Evolutionary conservation across 1,140 invertebrate species (phyloP), one percentile per base, ranked within the genome.

Genomic region (Diachasma alloeum): DNA sequence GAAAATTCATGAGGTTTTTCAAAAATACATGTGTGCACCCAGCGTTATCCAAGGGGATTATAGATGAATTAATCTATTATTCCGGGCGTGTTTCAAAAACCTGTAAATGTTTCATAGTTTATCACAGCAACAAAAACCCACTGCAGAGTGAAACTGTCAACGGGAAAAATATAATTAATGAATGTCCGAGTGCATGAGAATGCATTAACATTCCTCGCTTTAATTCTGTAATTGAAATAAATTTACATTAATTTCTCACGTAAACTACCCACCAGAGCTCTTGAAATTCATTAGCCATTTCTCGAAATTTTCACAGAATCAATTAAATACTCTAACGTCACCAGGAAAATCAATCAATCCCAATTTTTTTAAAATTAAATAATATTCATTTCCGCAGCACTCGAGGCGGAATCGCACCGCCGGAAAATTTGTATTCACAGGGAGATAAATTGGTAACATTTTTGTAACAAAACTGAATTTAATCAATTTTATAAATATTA

Each of bases 11-110:
- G 59, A 63, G 59, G 19, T 63, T 26, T 26, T 26, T 63, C 5
- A 15, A 26, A 63, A 63, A 63, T 63, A 63, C 59, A 63, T 26
- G 59, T 63, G 59, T 63, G 19, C 13, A 13, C 39, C 22, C 24
- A 63, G 19, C 24, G 24, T 63, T 26, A 11, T 24, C 24, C 10
- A 63, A 63, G 8, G 59, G 24, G 11, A 63, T 31, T 26, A 63
- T 63, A 26, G 59, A 63, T 24, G 59, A 63, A 63, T 63, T 63
- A 63, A 24, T 63, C 59, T 19, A 63, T 63, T 63, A 63, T 63
- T 24, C 59, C 24, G 19, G 4, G 11, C 24, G 24, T 15, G 59
- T 19, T 13, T 26, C 19, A n/a, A 63, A 31, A 26, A 24, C 24
- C 22, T 63, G 19, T 63, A 26, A 63, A 63, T 63, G 15, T 63